phyloP scores from a whole-genome alignment of 2,113 vertebrate genomes.

The Perognathus longimembris region DNA sequence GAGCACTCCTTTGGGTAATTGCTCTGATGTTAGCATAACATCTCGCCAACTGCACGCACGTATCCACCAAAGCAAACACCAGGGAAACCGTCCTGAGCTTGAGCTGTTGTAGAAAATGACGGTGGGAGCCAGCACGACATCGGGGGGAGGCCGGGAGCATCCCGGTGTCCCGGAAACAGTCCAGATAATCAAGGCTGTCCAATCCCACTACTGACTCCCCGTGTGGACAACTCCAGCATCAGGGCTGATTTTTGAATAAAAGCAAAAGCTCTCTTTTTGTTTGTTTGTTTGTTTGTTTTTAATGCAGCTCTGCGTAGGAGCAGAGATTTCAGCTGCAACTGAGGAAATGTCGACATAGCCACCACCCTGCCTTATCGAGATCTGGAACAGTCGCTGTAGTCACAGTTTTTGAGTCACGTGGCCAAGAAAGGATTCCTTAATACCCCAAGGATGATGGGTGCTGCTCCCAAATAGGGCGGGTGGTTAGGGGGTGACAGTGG shows the following conservation, averaged over 20 bases:
- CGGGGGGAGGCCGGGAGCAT: too few relatives aligned
- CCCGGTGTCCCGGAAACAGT: not conserved
- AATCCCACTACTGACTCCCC: too few relatives aligned
- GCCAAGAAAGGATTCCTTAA: not conserved
- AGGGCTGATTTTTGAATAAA: not conserved
- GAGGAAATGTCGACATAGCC: too few relatives aligned
- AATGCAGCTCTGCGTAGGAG: not conserved
- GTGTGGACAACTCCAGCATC: not conserved
- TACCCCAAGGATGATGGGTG: not conserved
- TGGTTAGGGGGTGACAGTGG: not conserved
- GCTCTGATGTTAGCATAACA: not conserved
- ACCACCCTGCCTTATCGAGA: not conserved
- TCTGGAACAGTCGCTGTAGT: not conserved
- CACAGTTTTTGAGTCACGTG: not conserved
- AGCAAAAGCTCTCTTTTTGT: not conserved
- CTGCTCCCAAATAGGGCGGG: too few relatives aligned
- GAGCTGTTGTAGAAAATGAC: not conserved
- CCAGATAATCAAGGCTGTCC: not conserved
- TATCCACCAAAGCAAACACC: not conserved
- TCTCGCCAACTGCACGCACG: not conserved
- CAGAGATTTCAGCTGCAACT: not conserved
- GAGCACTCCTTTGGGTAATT: not conserved
- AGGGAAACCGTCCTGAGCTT: not conserved
- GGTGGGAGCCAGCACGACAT: not conserved
- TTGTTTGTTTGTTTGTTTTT: not conserved